Evolutionary conservation across 2,888 invertebrate species (phyloP).

Genomic region (Lordiphosa fenestrarum): DNA sequence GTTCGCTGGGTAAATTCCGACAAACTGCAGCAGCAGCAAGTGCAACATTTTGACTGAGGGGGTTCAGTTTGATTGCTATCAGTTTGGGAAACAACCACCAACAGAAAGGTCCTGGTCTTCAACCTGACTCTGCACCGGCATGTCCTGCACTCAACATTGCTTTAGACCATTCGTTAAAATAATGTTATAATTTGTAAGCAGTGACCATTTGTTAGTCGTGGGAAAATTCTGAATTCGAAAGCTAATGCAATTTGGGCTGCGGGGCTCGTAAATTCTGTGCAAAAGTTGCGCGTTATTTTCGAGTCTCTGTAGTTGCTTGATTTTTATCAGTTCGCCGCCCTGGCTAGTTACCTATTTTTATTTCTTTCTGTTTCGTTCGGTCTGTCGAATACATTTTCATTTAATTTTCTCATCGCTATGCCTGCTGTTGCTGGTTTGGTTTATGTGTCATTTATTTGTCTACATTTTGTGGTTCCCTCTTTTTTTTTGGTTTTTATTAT

Average conservation of each 20-base stretch:
- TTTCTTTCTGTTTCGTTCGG: slow-evolving; percentile 5
- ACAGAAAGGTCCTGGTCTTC: slow-evolving; percentile 20
- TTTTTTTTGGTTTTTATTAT: slow-evolving; percentile 11
- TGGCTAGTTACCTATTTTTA: slow-evolving; percentile 51
- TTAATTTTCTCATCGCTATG: slow-evolving; percentile 74
- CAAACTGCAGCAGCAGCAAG: slow-evolving; percentile 40
- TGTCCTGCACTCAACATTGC: slow-evolving; percentile 15
- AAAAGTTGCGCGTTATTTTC: slow-evolving; percentile 49
- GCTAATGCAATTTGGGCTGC: slow-evolving; percentile 68
- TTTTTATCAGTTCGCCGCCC: slow-evolving; percentile 61
- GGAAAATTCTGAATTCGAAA: slow-evolving; percentile 66
- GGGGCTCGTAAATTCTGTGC: slow-evolving; percentile 71
- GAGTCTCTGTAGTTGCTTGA: slow-evolving; percentile 54
- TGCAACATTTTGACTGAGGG: slow-evolving; percentile 30
- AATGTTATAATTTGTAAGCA: slow-evolving; percentile 35
- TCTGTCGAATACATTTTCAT: slow-evolving; percentile 48
- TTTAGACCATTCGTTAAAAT: slow-evolving; percentile 9
- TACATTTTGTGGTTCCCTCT: slow-evolving; percentile 41
- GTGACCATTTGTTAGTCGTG: slow-evolving; percentile 32
- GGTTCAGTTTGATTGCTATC: slow-evolving; percentile 5
- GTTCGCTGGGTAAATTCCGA: slow-evolving; percentile 40
- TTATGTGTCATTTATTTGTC: slow-evolving; percentile 67
- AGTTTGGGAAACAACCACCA: slow-evolving; percentile 32
- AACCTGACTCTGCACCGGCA: slow-evolving; percentile 31
- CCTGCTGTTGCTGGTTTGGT: slow-evolving; percentile 30